Conservation (phyloP, 2,797 vertebrate species). For the Sus cebifrons region DNA sequence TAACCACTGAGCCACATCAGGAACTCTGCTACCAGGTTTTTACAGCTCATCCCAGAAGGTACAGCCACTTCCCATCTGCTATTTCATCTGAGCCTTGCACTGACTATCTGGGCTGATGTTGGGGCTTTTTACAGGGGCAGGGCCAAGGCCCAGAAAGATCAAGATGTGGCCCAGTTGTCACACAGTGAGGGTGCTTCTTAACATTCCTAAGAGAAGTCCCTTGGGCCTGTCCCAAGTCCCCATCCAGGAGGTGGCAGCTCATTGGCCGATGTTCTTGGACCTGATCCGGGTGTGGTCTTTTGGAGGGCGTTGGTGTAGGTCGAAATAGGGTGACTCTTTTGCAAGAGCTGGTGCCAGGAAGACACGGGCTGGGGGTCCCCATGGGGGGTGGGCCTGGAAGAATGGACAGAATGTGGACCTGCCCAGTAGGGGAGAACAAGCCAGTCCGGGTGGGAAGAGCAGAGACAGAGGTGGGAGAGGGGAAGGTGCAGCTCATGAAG, state of each 20-base stretch:
- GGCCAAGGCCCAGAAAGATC: neutral
- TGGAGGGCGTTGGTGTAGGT: neutral
- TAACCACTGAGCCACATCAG: too few species aligned
- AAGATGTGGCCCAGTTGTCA: neutral
- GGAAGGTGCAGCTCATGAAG: accelerated
- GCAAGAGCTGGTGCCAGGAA: neutral
- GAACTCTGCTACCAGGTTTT: neutral
- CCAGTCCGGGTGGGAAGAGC: neutral
- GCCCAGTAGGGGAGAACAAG: neutral
- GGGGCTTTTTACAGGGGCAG: neutral
- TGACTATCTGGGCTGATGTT: neutral
- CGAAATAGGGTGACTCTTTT: neutral
- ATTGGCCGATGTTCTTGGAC: too few species aligned
- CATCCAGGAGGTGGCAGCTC: neutral
- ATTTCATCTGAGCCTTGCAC: too few species aligned
- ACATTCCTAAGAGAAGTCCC: accelerated
- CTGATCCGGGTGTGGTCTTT: accelerated
- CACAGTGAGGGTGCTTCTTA: neutral
- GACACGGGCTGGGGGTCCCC: neutral
- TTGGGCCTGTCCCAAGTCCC: too few species aligned
- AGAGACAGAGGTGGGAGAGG: neutral
- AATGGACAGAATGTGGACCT: too few species aligned
- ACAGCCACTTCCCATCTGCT: neutral
- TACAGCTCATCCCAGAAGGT: neutral
- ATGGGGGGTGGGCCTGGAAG: neutral